Conservation (phyloP, 2,113 vertebrate genomes). For the Ammodytes marinus region DNA sequence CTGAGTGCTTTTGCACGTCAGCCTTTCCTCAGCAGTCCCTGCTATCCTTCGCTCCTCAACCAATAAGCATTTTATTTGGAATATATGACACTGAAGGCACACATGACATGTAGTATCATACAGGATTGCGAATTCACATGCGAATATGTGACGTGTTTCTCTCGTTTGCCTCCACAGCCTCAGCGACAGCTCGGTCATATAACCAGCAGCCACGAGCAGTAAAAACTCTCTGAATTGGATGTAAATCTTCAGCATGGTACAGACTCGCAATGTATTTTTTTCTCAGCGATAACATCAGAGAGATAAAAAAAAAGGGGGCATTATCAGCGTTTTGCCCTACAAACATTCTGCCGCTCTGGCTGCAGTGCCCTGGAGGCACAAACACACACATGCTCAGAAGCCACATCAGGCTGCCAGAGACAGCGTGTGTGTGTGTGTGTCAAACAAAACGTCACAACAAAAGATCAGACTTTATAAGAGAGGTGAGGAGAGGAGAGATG, state of each 20-base stretch:
- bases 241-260: conserved; percentile 28
- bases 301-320: conserved; percentile 19
- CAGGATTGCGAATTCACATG: background rate
- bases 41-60: background rate
- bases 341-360: conserved; percentile 34
- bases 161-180: conserved; percentile 5
- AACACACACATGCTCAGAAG: conserved; percentile 47
- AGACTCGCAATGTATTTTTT: conserved; percentile 17
- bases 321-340: conserved; percentile 48
- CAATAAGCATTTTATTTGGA: background rate
- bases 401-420: conserved; percentile 50
- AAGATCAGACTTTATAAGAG: conserved; percentile 32
- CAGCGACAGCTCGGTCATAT: background rate
- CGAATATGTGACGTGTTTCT: background rate
- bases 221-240: conserved; percentile 4
- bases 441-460: conserved; percentile 49
- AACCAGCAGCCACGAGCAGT: conserved; percentile 1
- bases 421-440: conserved; percentile 32
- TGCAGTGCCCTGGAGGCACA: conserved; percentile 44
- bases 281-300: conserved; percentile 33
- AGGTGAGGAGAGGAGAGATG: conserved; percentile 41
- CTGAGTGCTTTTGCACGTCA: background rate
- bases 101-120: background rate
- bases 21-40: background rate
- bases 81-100: too few species aligned